A percentile compares a stretch with the other conserved stretches of the same genome.
These are phyloP conservation scores for Ostrea denselamellosa DNA, from an alignment of 1,140 invertebrate species.

Conservation along the genomic window DNA sequence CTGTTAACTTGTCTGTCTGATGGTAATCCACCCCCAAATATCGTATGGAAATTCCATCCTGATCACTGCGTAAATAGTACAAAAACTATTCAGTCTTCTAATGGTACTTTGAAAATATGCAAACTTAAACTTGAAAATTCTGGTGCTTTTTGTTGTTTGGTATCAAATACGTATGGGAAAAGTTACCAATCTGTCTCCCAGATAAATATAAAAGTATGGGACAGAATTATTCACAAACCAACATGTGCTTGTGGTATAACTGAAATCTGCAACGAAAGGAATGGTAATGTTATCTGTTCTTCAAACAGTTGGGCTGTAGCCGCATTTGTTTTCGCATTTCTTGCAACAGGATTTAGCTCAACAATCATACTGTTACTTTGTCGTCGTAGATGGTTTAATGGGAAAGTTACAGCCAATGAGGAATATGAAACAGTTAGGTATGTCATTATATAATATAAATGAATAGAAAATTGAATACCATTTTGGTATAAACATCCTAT, in stretches of 20 bases:
- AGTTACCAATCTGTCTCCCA: not conserved
- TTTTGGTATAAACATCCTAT: too few species aligned
- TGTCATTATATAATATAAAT: too few species aligned
- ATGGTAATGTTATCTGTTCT: not conserved
- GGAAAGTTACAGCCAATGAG: too few species aligned
- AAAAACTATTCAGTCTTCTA: not conserved
- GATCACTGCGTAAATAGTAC: not conserved
- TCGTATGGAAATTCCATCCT: not conserved
- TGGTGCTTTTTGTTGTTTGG: not conserved
- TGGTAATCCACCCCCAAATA: not conserved
- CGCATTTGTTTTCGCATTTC: not conserved
- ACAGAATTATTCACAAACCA: not conserved
- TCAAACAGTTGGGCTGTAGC: not conserved
- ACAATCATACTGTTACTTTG: not conserved
- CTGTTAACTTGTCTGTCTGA: not conserved
- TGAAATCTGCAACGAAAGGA: not conserved
- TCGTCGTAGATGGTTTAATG: too few species aligned
- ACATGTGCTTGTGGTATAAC: not conserved
- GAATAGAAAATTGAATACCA: too few species aligned
- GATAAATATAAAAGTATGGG: not conserved
- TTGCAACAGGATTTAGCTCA: not conserved
- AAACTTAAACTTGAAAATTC: not conserved
- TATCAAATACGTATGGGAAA: not conserved
- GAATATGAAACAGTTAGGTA: too few species aligned
- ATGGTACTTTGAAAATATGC: not conserved